Evolutionary conservation across 2,888 invertebrate species (phyloP).

Genomic region (Amblyteles armatorius): DNA sequence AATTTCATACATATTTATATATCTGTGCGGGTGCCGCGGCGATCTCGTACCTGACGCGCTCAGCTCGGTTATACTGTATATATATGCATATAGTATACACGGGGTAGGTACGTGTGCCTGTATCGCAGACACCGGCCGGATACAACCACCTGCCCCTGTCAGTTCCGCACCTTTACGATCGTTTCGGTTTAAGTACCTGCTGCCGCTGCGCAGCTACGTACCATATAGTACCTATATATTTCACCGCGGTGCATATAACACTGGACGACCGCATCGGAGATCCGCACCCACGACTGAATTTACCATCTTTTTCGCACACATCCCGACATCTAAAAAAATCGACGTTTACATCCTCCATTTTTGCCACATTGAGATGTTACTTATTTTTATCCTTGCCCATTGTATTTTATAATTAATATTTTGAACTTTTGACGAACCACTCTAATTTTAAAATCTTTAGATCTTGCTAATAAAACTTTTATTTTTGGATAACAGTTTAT

Average conservation of each 20-base stretch:
- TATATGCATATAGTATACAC: slow-evolving; percentile 20
- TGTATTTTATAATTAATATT: too few species aligned
- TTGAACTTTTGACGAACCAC: too few species aligned
- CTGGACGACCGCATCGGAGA: neutral
- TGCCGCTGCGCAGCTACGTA: slow-evolving; percentile 24
- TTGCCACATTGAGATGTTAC: too few species aligned
- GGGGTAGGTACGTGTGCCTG: slow-evolving; percentile 18
- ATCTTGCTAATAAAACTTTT: too few species aligned
- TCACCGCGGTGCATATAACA: neutral
- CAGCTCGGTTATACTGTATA: slow-evolving; percentile 56
- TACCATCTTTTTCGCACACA: neutral
- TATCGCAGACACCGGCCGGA: slow-evolving; percentile 79
- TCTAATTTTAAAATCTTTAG: too few species aligned
- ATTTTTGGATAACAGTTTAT: too few species aligned
- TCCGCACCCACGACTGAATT: slow-evolving; percentile 2
- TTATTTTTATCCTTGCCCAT: too few species aligned
- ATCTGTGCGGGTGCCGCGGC: slow-evolving; percentile 62
- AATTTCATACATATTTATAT: slow-evolving; percentile 70
- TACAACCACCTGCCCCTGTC: slow-evolving; percentile 81
- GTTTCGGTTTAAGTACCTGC: slow-evolving; percentile 65
- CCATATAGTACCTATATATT: neutral
- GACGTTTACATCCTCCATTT: too few species aligned
- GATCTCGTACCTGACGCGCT: slow-evolving; percentile 66
- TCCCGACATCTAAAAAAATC: too few species aligned
- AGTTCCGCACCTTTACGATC: slow-evolving; percentile 75